phyloP scores from a whole-genome alignment of 2,113 vertebrate genomes.

The Podarcis muralis region DNA sequence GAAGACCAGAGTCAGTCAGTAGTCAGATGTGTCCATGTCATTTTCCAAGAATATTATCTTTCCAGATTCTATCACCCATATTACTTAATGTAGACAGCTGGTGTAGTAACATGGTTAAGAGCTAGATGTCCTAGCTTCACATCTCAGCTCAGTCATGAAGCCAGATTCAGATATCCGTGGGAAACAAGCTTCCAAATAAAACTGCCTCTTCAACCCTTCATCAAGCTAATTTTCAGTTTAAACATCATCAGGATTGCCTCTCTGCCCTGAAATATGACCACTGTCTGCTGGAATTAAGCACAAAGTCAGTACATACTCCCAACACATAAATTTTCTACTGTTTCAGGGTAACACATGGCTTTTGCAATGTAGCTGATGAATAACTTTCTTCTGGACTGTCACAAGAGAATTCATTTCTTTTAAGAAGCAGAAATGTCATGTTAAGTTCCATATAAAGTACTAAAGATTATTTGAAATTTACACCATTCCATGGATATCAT shows the following conservation, averaged over 20 bases:
- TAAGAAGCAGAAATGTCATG: neutral
- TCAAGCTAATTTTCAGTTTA: neutral
- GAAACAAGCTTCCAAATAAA: neutral
- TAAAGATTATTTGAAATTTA: neutral
- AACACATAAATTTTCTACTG: neutral
- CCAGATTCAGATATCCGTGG: neutral
- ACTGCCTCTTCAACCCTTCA: neutral
- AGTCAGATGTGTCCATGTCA: no score
- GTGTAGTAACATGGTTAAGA: no score
- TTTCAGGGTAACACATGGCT: neutral
- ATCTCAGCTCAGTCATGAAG: neutral
- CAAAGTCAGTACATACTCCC: neutral
- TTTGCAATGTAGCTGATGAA: neutral
- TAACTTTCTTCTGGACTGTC: constrained; percentile 29
- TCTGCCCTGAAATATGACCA: neutral
- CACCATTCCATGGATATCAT: constrained; percentile 6
- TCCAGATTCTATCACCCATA: no score
- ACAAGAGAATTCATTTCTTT: neutral
- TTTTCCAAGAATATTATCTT: no score
- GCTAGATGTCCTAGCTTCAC: no score
- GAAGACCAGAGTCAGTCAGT: no score
- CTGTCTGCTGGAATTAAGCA: neutral
- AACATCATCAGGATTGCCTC: neutral
- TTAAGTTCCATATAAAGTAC: neutral
- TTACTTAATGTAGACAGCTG: no score